Evolutionary conservation across 2,797 vertebrate genomes (phyloP).

Genomic region (Sebastes oblongus): DNA sequence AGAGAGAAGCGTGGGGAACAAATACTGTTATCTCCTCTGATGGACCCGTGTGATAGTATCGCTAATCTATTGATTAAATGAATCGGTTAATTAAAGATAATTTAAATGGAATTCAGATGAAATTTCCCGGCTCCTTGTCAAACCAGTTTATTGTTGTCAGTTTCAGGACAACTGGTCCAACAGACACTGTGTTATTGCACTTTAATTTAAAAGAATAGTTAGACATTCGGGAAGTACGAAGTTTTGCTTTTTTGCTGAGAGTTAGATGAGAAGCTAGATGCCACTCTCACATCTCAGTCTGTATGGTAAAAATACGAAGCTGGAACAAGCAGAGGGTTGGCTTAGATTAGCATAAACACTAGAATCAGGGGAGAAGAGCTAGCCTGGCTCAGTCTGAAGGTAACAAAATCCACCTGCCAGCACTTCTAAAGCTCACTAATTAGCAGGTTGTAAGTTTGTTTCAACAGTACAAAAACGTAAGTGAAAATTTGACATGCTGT

Average conservation of each 20-base stretch:
- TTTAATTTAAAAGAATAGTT: neutral
- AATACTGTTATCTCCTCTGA: slow-evolving; percentile 46
- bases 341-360: neutral
- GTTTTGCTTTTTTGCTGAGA: neutral
- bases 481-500: neutral
- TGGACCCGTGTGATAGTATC: slow-evolving; percentile 34
- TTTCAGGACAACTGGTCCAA: neutral
- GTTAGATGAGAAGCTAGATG: neutral
- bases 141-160: slow-evolving; percentile 3
- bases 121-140: slow-evolving; percentile 17
- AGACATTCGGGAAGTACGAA: neutral
- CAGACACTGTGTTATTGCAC: neutral
- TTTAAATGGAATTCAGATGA: slow-evolving; percentile 40
- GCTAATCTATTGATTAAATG: slow-evolving; percentile 45
- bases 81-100: slow-evolving; percentile 39
- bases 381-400: neutral
- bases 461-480: neutral
- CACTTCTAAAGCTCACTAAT: neutral
- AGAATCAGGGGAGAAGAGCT: neutral
- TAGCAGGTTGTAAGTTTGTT: neutral
- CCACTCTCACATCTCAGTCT: neutral
- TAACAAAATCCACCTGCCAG: neutral
- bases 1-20: slow-evolving; percentile 22
- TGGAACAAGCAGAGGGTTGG: neutral
- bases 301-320: neutral